Conservation (phyloP, 2,113 vertebrate species). For the Oreochromis aureus region DNA sequence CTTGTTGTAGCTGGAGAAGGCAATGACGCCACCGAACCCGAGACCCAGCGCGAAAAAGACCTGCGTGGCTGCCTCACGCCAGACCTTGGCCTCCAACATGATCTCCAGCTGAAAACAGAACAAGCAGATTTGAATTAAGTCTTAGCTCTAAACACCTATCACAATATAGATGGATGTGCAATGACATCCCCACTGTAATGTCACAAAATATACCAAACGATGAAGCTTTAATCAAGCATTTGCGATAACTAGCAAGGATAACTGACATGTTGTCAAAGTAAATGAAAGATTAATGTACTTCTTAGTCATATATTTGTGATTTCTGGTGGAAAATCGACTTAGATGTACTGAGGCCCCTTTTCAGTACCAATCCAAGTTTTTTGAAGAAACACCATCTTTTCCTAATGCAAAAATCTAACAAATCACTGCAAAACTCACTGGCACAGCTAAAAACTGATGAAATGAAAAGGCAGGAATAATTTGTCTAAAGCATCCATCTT, state of each 20-base stretch:
- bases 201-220: not conserved
- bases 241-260: not conserved
- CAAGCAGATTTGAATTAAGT: not conserved
- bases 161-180: not conserved
- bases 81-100: slow-evolving; percentile 94
- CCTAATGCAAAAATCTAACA: too few species aligned
- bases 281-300: not conserved
- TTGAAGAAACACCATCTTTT: too few species aligned
- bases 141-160: not conserved
- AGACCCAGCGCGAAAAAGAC: slow-evolving; percentile 97
- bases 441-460: too few species aligned
- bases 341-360: too few species aligned
- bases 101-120: slow-evolving; percentile 84
- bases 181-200: not conserved
- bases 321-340: not conserved
- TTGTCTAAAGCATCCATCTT: too few species aligned
- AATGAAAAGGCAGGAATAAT: too few species aligned
- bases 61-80: slow-evolving; percentile 96
- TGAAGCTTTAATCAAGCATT: not conserved
- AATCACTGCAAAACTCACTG: too few species aligned
- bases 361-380: too few species aligned
- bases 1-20: slow-evolving; percentile 99
- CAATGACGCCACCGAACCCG: slow-evolving; percentile 96
- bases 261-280: not conserved
- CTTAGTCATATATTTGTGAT: not conserved